Conservation (phyloP, 1,140 invertebrate species). For the Schlechtendalia chinensis region DNA sequence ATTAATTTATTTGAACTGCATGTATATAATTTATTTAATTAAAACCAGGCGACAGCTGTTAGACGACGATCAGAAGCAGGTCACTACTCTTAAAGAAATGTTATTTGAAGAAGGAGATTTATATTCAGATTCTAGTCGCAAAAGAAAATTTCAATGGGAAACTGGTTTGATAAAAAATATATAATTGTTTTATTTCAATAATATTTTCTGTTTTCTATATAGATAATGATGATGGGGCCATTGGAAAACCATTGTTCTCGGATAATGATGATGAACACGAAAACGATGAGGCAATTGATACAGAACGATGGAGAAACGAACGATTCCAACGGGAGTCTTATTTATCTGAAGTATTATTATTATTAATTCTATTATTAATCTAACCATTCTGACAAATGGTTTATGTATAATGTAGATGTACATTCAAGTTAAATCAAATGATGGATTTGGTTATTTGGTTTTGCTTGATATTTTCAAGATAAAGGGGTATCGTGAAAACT, state of each 20-base stretch:
- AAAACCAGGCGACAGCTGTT: constrained; percentile 65
- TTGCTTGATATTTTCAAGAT: background rate
- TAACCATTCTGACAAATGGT: too few relatives aligned
- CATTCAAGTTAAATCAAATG: background rate
- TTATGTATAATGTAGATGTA: too few relatives aligned
- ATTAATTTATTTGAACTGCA: background rate
- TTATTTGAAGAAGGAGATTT: constrained; percentile 84
- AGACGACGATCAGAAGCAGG: constrained; percentile 77
- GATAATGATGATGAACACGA: constrained; percentile 12
- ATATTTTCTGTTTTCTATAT: background rate
- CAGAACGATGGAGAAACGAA: constrained; percentile 24
- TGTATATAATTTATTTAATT: background rate
- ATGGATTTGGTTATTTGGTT: too few relatives aligned
- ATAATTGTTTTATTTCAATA: background rate
- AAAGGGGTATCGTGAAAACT: too few relatives aligned
- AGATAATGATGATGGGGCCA: constrained; percentile 4
- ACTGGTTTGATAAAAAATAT: background rate
- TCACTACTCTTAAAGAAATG: constrained; percentile 75
- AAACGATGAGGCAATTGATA: constrained; percentile 1
- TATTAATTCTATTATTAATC: background rate
- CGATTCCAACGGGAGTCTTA: constrained; percentile 28
- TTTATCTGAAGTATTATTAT: constrained; percentile 8
- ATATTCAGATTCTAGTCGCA: constrained; percentile 67
- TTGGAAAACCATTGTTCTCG: constrained; percentile 27
- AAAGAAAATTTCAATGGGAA: constrained; percentile 75